phyloP scores from a whole-genome alignment of 2,113 vertebrate genomes.

The Lutjanus erythropterus region DNA sequence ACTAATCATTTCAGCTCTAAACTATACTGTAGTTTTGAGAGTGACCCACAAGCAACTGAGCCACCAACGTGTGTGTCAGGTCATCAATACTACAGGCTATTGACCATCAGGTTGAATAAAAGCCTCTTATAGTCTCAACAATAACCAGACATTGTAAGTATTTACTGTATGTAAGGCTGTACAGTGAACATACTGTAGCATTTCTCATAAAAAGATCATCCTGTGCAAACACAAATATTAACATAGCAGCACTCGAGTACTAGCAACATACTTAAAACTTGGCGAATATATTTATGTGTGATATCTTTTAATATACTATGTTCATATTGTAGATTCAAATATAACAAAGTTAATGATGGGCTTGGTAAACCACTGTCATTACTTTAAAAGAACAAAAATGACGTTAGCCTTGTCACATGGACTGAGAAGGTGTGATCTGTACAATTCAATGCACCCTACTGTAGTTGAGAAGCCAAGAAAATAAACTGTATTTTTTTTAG shows the following conservation, averaged over 20 bases:
- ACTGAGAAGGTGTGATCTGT: neutral
- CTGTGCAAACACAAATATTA: neutral
- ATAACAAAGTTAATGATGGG: neutral
- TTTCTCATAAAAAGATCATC: neutral
- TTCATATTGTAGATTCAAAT: too few relatives aligned
- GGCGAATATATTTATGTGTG: neutral
- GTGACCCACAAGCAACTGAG: neutral
- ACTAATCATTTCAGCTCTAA: neutral
- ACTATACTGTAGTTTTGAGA: neutral
- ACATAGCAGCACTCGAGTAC: neutral
- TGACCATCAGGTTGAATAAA: neutral
- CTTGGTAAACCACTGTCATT: too few relatives aligned
- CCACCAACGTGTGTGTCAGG: neutral
- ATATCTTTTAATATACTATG: too few relatives aligned
- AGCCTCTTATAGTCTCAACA: neutral
- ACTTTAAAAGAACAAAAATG: neutral
- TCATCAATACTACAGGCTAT: neutral
- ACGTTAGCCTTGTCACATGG: neutral
- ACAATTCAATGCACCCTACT: neutral
- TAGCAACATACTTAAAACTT: neutral
- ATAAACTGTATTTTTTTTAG: neutral
- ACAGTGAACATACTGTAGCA: neutral
- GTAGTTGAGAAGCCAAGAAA: neutral
- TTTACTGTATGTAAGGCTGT: too few relatives aligned
- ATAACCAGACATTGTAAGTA: neutral